Base-by-base conservation (phyloP, 2,888 invertebrate genomes). In the Andrena haemorrhoa region DNA sequence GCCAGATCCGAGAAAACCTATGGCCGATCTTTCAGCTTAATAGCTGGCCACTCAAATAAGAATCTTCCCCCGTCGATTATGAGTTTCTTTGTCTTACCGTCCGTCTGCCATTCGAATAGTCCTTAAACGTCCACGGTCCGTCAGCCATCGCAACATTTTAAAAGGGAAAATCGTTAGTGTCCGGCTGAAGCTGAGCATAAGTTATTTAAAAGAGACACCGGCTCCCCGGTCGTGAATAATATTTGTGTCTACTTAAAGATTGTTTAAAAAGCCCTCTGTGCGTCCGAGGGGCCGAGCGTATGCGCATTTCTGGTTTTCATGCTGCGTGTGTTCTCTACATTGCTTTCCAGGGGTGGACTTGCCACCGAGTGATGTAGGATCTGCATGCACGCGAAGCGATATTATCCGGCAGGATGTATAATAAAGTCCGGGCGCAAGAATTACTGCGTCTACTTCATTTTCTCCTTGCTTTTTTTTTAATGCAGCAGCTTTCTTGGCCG, bases 381-480 rank as follows among this genome's bases (percentile, higher is more conserved):
- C 35, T 47, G 71, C 49, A 73, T 58, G 80, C 83, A 88, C 83
- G 83, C 86, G 72, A 86, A 49, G 56, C 68, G 64, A 79, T 76
- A 74, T 78, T 80, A 86, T 83, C 75, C 75, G 41, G 33, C 75
- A 66, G 80, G 75, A 80, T 82, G 72, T 76, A 79, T 74, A 79
- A 73, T 75, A 79, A 71, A 16, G 75, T 35, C 58, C 49, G n/a
- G 69, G 70, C 53, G 64, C 63, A 78, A 65, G 65, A 79, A 33
- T 75, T 82, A 80, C 61, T 71, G 75, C 70, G 66, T 75, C 60
- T 65, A 70, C 63, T 31, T 70, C 20, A 41, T 72, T 23, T 63
- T 63, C 71, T 49, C 33, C 20, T 35, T 58, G 16, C 20, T 60
- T 33, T 20, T 41, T 33, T 47, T n/a, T 23, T 10, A 20, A 23